Evolutionary conservation across 2,888 invertebrate genomes (phyloP).

Genomic region (Machimus atricapillus): DNA sequence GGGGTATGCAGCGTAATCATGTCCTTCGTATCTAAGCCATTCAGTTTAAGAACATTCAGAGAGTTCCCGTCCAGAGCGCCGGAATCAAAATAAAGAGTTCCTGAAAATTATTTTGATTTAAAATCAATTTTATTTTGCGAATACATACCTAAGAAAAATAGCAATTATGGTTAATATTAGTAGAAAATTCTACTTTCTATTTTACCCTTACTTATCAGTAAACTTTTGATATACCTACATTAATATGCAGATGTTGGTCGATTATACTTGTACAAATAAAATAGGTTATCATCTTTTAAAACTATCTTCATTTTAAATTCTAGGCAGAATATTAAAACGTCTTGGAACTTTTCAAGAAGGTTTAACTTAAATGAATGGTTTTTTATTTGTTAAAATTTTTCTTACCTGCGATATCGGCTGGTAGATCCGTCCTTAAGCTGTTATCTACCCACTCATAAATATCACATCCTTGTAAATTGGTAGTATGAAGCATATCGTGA

Average conservation of each 20-base stretch:
- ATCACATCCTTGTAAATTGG: slow-evolving; percentile 58
- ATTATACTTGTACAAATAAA: too few relatives aligned
- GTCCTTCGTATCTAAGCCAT: slow-evolving; percentile 61
- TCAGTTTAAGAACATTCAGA: slow-evolving; percentile 62
- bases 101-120: slow-evolving; percentile 54
- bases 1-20: slow-evolving; percentile 63
- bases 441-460: slow-evolving; percentile 61
- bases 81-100: slow-evolving; percentile 59
- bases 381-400: not conserved
- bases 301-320: too few relatives aligned
- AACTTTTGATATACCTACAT: too few relatives aligned
- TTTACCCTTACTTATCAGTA: too few relatives aligned
- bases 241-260: too few relatives aligned
- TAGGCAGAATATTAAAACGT: too few relatives aligned
- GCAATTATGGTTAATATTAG: too few relatives aligned
- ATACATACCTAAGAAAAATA: too few relatives aligned
- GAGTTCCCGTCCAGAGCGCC: slow-evolving; percentile 60
- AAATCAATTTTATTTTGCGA: not conserved
- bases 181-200: too few relatives aligned
- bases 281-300: too few relatives aligned
- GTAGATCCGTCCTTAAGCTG: slow-evolving; percentile 61
- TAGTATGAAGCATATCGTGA: slow-evolving; percentile 54
- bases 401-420: slow-evolving; percentile 52
- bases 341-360: too few relatives aligned
- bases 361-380: not conserved